A percentile compares a stretch with the other conserved stretches of the same genome.
phyloP scores from a whole-genome alignment of 2,797 vertebrate genomes.

The Schizothorax lantsangensis region DNA sequence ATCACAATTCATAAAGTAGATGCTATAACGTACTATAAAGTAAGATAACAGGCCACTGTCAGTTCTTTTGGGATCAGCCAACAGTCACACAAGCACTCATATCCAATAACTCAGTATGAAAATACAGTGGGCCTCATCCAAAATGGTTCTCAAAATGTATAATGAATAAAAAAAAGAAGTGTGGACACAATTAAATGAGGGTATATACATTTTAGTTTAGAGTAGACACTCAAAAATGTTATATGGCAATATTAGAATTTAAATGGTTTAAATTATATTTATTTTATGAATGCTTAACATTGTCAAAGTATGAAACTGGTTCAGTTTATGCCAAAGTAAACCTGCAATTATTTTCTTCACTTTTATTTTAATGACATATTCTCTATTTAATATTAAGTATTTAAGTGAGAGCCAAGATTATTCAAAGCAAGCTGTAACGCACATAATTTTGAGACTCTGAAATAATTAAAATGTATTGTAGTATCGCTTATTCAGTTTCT shows the following conservation, averaged over 20 bases:
- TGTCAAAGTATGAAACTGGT: not conserved
- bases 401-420: too few species aligned
- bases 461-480: too few species aligned
- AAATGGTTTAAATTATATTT: not conserved
- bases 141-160: not conserved
- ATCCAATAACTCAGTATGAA: slow-evolving; percentile 26
- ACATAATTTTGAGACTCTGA: too few species aligned
- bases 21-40: slow-evolving; percentile 16
- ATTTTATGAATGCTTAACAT: not conserved
- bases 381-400: not conserved
- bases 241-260: not conserved
- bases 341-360: not conserved
- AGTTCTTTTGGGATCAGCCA: slow-evolving; percentile 30
- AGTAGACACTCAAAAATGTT: too few species aligned
- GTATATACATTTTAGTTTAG: not conserved
- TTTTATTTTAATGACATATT: not conserved
- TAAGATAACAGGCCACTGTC: slow-evolving; percentile 8
- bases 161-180: not conserved
- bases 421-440: too few species aligned
- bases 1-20: slow-evolving; percentile 25
- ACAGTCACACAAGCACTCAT: not conserved
- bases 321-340: not conserved
- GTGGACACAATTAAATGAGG: not conserved
- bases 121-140: not conserved
- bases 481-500: too few species aligned